Base-by-base conservation (phyloP, 2,888 invertebrate genomes). In the Lithosia quadra region DNA sequence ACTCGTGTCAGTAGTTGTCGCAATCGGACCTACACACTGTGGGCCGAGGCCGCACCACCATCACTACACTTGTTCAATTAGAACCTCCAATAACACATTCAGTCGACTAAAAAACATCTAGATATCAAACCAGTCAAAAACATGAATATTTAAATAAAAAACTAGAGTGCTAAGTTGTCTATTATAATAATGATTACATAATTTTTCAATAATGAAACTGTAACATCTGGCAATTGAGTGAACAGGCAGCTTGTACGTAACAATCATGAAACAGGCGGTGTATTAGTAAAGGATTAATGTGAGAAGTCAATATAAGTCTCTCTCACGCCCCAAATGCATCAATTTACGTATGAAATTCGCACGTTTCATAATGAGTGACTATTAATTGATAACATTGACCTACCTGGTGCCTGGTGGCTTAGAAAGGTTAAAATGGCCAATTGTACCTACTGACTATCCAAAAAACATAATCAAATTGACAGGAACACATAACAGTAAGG, bases 1-100 rank as follows among this genome's bases (percentile, higher is more conserved):
- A 93, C 86, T 87, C 85, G 84, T 79, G 84, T 79, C 86, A 84
- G 83, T 77, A 72, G 87, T 83, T 94, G 91, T 91, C 91, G 93
- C 92, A 94, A 93, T 91, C 84, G 81, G 78, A 90, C 83, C 85
- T 87, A 84, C 82, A 84, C 85, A 82, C 84, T 80, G 76, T 84
- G 79, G 83, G 83, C 86, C 90, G 93, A 92, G 92, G 92, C 84
- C 91, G 88, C 83, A 81, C 83, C 87, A 86, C 84, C 90, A 89
- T 86, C 90, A 86, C 87, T 85, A 88, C 92, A 92, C 92, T 92
- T 94, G 93, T 94, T 92, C 92, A 92, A 94, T 93, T 91, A 92
- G 89, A 92, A 83, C 88, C 90, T 87, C 84, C 76, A 85, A 88
- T 86, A 85, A 86, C 83, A 87, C 86, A 81, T 87, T 88, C 88